Evolutionary conservation across 1,140 invertebrate species (phyloP).

Genomic region (Cepaea nemoralis): DNA sequence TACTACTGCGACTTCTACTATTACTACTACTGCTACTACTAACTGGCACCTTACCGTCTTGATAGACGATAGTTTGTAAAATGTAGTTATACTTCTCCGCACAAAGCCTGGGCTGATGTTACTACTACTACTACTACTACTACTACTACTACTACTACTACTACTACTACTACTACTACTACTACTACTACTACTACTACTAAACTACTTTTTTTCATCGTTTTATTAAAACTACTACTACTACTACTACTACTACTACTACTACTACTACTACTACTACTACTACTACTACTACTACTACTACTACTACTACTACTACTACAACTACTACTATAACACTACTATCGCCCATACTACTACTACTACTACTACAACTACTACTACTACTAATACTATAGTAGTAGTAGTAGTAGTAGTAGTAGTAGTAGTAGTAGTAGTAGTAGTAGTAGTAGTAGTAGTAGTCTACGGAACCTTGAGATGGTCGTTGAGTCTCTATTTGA

Average conservation of each 20-base stretch:
- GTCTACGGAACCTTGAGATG: too few relatives aligned
- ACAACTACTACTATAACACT: neutral
- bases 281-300: neutral
- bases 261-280: neutral
- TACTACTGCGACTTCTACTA: neutral
- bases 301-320: neutral
- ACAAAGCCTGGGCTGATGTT: neutral
- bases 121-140: constrained; percentile 38
- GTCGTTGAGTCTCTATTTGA: too few relatives aligned
- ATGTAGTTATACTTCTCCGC: too few relatives aligned
- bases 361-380: too few relatives aligned
- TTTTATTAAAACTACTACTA: neutral
- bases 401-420: too few relatives aligned
- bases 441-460: too few relatives aligned
- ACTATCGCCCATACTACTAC: too few relatives aligned
- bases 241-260: neutral
- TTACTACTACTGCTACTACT: constrained; percentile 8
- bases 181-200: neutral
- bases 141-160: constrained; percentile 31
- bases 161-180: neutral
- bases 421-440: too few relatives aligned
- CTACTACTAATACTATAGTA: too few relatives aligned
- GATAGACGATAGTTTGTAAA: too few relatives aligned
- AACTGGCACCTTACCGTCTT: too few relatives aligned
- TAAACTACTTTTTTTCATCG: neutral